phyloP scores from a whole-genome alignment of 2,113 vertebrate genomes.

The Pelusios castaneus region DNA sequence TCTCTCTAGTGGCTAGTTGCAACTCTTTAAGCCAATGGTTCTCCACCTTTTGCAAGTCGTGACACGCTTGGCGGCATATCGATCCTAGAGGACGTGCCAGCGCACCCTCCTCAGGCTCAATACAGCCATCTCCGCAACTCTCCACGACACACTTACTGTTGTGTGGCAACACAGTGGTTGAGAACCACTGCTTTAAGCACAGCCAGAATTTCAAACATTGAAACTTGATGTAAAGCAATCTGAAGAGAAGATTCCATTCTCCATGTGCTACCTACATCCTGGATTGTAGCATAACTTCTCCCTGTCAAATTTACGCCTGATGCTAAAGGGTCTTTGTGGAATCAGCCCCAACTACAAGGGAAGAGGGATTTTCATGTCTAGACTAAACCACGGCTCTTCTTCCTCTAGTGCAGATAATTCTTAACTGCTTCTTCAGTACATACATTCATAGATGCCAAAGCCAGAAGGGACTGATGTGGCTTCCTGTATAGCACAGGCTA shows the following conservation, averaged over 20 bases:
- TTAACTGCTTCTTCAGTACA: background rate
- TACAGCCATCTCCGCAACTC: no score
- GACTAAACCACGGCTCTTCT: constrained; percentile 53
- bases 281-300: background rate
- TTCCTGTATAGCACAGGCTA: background rate
- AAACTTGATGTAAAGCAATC: background rate
- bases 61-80: no score
- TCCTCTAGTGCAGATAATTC: background rate
- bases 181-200: background rate
- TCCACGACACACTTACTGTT: no score
- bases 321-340: constrained; percentile 11
- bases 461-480: background rate
- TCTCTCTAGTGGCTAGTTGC: background rate
- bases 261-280: background rate
- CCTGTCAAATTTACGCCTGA: background rate
- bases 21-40: no score
- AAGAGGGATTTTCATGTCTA: constrained; percentile 54
- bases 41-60: no score
- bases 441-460: background rate
- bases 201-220: background rate
- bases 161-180: no score
- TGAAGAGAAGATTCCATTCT: background rate
- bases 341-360: background rate
- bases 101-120: no score
- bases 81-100: no score